Base-by-base conservation (phyloP, 2,888 invertebrate genomes). In the Netelia inedita region DNA sequence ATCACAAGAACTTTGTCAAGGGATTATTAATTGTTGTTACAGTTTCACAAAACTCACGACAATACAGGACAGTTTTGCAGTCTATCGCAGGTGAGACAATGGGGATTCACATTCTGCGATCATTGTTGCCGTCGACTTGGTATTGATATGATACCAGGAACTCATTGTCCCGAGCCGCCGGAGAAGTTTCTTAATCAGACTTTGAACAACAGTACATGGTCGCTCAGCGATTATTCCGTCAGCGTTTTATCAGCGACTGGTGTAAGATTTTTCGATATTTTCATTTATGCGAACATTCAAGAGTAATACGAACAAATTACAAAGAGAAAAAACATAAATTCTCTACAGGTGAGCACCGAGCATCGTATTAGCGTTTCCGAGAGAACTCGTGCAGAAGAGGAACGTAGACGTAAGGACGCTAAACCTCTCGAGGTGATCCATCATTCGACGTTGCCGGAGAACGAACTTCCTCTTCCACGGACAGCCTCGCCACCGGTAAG, bases 21-120 rank as follows among this genome's bases (percentile, higher is more conserved):
- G 41, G 28, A 43, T 76, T 68, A 76, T 16, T 1, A 19, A 57
- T 57, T 57, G 68, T 23, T 63, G 84, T 80, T 86, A 35, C 81
- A 91, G 92, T 91, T 85, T 74, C 93, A 93, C 43, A 85, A 83
- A 21, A 74, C 57, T 1, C 46, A 86, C 0, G 89, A 91, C 3
- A 86, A 82, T 55, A 81, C 88, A 0, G 3, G 80, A 3, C 57
- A 81, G 3, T 82, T 86, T 28, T 94, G 94, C 69, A 94, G 94
- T 65, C 85, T 89, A 50, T 91, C 93, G 0, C 73, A 89, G 5
- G 90, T 93, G 0, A 89, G 90, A 65, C 89, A 93, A 55, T 94
- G 94, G 94, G 90, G 89, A 3, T 94, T 87, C 68, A 90, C 93
- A n/a, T 93, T 95, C n/a, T 93, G 92, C 19, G 92, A 92, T 59